Percentiles rank a stretch among this genome's conserved stretches.
These are phyloP conservation scores for Microplitis deprimator DNA, from an alignment of 2,888 invertebrate species.

Conservation along the genomic window DNA sequence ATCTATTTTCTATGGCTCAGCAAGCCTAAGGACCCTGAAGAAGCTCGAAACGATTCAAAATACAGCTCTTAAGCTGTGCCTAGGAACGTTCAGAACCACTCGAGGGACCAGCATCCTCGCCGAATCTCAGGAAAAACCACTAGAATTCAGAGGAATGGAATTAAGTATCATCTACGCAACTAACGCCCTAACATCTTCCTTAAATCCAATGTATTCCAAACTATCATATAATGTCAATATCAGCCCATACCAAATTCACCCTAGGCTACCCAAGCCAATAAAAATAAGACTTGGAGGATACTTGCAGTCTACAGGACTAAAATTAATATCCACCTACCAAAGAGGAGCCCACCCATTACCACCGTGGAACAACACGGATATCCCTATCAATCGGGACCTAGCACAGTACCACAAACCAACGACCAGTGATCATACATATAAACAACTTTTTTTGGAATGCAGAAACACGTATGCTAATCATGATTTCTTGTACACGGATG, in stretches of 20 bases:
- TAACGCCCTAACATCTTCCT: conserved; percentile 10
- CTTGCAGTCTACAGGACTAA: neutral
- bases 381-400: too few species aligned
- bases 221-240: neutral
- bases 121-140: conserved; percentile 27
- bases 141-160: conserved; percentile 23
- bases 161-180: neutral
- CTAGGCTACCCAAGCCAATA: conserved; percentile 29
- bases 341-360: too few species aligned
- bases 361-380: too few species aligned
- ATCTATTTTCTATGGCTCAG: conserved; percentile 37
- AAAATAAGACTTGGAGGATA: conserved; percentile 11
- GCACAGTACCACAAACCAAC: too few species aligned
- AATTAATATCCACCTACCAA: conserved; percentile 64
- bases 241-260: neutral
- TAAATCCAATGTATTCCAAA: conserved; percentile 1
- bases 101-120: conserved; percentile 29
- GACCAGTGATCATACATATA: too few species aligned
- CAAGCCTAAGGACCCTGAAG: conserved; percentile 26
- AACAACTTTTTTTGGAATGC: too few species aligned
- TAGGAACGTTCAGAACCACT: conserved; percentile 42
- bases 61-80: conserved; percentile 32
- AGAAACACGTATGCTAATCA: too few species aligned
- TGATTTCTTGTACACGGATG: too few species aligned
- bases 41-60: conserved; percentile 34